Conservation (phyloP, 2,797 vertebrate species). For the Lemur catta region DNA sequence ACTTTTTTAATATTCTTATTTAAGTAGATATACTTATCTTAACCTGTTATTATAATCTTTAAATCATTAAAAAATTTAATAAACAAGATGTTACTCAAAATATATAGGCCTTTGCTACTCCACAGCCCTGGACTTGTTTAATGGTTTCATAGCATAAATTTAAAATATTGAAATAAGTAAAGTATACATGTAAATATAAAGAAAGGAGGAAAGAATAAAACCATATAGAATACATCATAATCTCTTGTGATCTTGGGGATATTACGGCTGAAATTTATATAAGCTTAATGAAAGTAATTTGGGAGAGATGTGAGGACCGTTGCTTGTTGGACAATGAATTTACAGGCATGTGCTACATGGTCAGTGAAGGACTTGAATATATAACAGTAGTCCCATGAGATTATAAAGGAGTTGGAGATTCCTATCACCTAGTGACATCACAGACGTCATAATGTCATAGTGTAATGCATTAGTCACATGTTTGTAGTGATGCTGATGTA, state of each 20-base stretch:
- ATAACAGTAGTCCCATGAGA: neutral
- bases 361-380: neutral
- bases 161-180: slow-evolving; percentile 7
- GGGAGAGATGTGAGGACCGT: neutral
- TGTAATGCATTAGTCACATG: neutral
- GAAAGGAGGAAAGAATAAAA: neutral
- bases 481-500: neutral
- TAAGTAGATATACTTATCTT: neutral
- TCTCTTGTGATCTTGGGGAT: neutral
- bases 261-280: neutral
- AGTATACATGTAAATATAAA: neutral
- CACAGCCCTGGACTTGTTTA: neutral
- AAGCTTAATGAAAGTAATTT: neutral
- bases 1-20: neutral
- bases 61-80: neutral
- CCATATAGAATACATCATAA: neutral
- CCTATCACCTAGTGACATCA: neutral
- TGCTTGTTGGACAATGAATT: neutral
- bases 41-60: neutral
- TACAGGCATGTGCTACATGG: neutral
- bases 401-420: neutral
- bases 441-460: neutral
- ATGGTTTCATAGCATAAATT: neutral
- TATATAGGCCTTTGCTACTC: neutral
- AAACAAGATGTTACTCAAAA: neutral